Base-by-base conservation (phyloP, 2,113 vertebrate genomes). In the Salvelinus namaycush region DNA sequence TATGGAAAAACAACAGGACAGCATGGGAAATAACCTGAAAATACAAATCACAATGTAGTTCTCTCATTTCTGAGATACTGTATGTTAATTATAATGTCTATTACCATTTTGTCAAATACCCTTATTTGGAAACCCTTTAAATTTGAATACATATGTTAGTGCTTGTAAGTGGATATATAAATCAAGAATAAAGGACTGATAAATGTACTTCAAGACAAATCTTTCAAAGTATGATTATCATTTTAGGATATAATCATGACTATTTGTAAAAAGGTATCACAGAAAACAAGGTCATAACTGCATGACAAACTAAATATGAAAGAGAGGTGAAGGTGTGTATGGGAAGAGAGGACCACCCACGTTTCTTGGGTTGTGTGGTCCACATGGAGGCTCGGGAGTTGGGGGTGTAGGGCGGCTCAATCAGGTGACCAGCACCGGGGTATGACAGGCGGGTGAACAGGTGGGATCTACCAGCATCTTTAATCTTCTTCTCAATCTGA, bases 341-440 rank as follows among this genome's bases (percentile, higher is more conserved):
- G 72, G 26, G 18, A 57, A 18, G 20, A n/a, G 3, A 68, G 51
- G 51, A 9, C 9, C 4, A 64, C 76, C 24, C 72, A 92, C 91
- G 0, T 87, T 87, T 87, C 1, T 24, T n/a, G 39, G 88, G 91
- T 82, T 84, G 83, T 20, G 77, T 3, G 1, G 34, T 57, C 87
- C 83, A 91, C 62, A 86, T 9, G 1, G 85, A 88, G 0, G 1
- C 0, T 64, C 80, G 84, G 76, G 69, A 2, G 49, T 84, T 78
- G 6, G 90, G 90, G 2, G 87, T 3, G 74, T 90, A 93, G 1
- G 91, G 93, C 0, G 91, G 87, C 59, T 94, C 91, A 3, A 94
- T 92, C 68, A 94, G 85, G 82, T 94, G 93, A 72, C 91, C 91
- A 0, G 92, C 84, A 1, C 83, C 88, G 0, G 90, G 90, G 74